These are phyloP conservation scores for Plemyria rubiginata DNA, from an alignment of 2,888 invertebrate species.

Conservation along the genomic window DNA sequence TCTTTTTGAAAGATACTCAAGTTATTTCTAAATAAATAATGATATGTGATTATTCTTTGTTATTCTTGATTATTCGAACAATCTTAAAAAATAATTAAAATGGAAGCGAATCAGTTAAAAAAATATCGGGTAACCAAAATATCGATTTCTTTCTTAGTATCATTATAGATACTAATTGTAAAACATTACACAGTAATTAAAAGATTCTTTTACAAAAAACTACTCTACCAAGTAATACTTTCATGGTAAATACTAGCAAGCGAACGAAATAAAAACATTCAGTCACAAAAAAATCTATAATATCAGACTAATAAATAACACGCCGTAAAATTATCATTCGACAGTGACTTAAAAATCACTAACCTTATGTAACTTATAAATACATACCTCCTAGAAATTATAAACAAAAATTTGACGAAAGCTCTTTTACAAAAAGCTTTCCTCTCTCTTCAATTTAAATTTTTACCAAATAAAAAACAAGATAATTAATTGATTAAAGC, in stretches of 20 bases:
- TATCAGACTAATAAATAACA: constrained; percentile 9
- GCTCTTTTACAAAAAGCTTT: too few relatives aligned
- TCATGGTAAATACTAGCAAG: constrained; percentile 58
- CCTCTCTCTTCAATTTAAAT: too few relatives aligned
- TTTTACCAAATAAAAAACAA: too few relatives aligned
- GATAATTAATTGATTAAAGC: too few relatives aligned
- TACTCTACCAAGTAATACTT: constrained; percentile 70
- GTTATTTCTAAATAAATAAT: constrained; percentile 50
- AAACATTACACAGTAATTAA: neutral
- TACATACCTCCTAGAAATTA: neutral
- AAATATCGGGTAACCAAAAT: neutral
- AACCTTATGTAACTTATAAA: constrained; percentile 19
- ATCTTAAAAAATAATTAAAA: constrained; percentile 28
- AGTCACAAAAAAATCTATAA: neutral
- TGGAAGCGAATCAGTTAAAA: neutral
- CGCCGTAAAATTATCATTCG: constrained; percentile 8
- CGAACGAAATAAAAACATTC: constrained; percentile 4
- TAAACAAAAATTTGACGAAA: too few relatives aligned
- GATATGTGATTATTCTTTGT: constrained; percentile 79
- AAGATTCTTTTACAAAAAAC: constrained; percentile 31
- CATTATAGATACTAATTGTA: neutral
- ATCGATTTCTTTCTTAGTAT: neutral
- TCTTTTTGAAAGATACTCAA: constrained; percentile 3
- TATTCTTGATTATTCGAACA: constrained; percentile 67
- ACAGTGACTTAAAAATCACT: constrained; percentile 23